Evolutionary conservation across 2,113 vertebrate genomes (phyloP), one percentile per base, ranked within the genome.

Genomic region (Lota lota): DNA sequence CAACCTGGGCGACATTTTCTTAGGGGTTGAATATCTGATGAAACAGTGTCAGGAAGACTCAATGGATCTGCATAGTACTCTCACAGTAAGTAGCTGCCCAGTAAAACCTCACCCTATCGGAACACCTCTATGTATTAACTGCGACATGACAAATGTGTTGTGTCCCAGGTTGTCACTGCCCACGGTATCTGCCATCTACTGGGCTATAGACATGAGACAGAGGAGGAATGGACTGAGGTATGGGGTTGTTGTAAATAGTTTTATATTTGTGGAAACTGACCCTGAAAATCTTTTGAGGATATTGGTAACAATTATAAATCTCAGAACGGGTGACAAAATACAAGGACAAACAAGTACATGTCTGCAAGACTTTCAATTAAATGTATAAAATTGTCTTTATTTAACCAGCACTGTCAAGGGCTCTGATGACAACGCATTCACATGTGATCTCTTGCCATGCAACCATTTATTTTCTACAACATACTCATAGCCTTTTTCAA

Each of bases 101-200:
- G 11, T 20, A 19, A 59, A 20, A 21, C 19, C n/a, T 21, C 10
- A 59, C 10, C 40, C 40, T 47, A 59, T 59, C 3, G 57, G 57
- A 12, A 21, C 4, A 20, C 20, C 20, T 22, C 21, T 20, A 59
- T 22, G 21, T 15, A 61, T 8, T 18, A 62, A 1, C 16, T 68
- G 16, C 51, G 21, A 62, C 16, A 24, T 63, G 14, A 19, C 16
- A 11, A 21, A 21, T 40, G 6, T 68, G 5, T 64, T 57, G 22
- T 61, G 22, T 51, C 4, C 6, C 81, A 98, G 96, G 94, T 93
- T 5, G 93, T 94, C 0, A 91, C 90, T 2, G 93, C 94, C 17
- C 96, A 98, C 1, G 96, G 96, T 0, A 88, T 98, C 70, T 98
- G 96, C 75, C 96, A 98, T 61, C 84, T 98, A 20, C 83, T 98